A percentile compares a stretch with the other conserved stretches of the same genome.
These are phyloP conservation scores for Catonia carolina DNA, from an alignment of 2,888 invertebrate genomes.

Conservation along the genomic window DNA sequence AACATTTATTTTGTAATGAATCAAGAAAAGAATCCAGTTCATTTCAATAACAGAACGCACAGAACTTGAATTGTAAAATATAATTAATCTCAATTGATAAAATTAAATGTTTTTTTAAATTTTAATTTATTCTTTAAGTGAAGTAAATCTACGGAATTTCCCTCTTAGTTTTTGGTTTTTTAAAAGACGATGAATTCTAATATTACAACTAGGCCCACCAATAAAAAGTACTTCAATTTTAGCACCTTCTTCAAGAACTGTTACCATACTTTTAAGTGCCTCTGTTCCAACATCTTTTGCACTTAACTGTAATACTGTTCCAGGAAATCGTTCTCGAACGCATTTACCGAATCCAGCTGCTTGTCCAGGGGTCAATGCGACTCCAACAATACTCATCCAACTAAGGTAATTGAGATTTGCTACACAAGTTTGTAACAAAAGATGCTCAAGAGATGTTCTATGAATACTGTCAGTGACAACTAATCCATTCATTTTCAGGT, in stretches of 20 bases:
- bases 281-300: conserved; percentile 42
- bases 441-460: conserved; percentile 41
- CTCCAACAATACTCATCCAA: conserved; percentile 42
- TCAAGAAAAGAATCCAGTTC: too few relatives aligned
- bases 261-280: conserved; percentile 41
- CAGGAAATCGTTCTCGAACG: conserved; percentile 42
- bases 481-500: conserved; percentile 41
- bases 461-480: conserved; percentile 41
- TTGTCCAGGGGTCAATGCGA: conserved; percentile 40
- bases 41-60: too few relatives aligned
- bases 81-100: too few relatives aligned
- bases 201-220: conserved; percentile 40
- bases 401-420: conserved; percentile 41
- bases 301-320: conserved; percentile 41
- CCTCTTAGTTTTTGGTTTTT: conserved; percentile 24
- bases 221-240: conserved; percentile 41
- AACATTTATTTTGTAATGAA: too few relatives aligned
- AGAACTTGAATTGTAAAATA: too few relatives aligned
- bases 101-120: too few relatives aligned
- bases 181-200: conserved; percentile 23
- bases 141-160: conserved; percentile 24
- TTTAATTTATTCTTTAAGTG: conserved; percentile 23
- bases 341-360: conserved; percentile 41
- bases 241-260: conserved; percentile 41
- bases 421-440: conserved; percentile 39